Evolutionary conservation across 2,113 vertebrate genomes (phyloP).

Genomic region (Ceyx melanurus): DNA sequence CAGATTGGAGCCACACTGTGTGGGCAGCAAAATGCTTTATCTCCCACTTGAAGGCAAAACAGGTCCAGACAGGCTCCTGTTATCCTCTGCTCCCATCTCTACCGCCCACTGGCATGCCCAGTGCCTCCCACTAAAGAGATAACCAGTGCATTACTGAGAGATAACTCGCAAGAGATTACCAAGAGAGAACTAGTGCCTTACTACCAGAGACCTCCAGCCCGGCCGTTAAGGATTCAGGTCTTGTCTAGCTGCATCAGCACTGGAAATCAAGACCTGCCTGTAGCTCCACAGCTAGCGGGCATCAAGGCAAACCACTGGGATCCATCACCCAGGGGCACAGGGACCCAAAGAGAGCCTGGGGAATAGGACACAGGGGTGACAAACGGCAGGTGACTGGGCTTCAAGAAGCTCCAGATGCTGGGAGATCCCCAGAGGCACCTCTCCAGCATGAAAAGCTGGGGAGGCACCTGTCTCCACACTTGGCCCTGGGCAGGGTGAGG

Average conservation of each 20-base stretch:
- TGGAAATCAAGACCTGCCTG: not conserved
- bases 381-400: not conserved
- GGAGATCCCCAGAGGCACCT: not conserved
- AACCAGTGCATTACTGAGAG: not conserved
- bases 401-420: not conserved
- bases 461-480: not conserved
- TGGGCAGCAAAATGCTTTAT: not conserved
- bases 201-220: not conserved
- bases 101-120: not conserved
- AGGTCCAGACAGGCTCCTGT: slow-evolving; percentile 10
- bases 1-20: not conserved
- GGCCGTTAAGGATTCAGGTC: not conserved
- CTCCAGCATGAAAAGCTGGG: not conserved
- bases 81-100: not conserved
- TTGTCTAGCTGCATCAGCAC: slow-evolving; percentile 12
- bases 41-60: not conserved
- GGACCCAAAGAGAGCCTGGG: not conserved
- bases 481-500: not conserved
- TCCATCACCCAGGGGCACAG: not conserved
- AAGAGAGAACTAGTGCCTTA: not conserved
- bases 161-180: not conserved
- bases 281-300: not conserved
- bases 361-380: accelerated
- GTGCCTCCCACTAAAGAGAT: not conserved
- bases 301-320: not conserved